Evolutionary conservation across 2,113 vertebrate genomes (phyloP), one percentile per base, ranked within the genome.

Genomic region (Bettongia penicillata): DNA sequence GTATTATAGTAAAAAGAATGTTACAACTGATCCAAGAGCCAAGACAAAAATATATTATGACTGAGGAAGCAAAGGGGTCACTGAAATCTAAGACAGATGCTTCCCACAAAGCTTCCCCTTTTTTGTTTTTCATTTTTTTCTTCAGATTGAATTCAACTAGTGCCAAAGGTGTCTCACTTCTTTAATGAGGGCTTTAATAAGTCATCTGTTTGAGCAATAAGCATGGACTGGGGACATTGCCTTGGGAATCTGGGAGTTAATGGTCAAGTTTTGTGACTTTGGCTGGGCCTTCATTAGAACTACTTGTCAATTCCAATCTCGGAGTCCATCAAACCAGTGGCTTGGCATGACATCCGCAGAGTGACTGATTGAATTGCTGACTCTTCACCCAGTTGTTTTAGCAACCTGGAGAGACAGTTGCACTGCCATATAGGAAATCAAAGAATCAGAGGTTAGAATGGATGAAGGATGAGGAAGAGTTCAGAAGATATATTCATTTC

Each of bases 171-270:
- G 97, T 93, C 96, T 96, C 37, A 22, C 68, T 77, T 77, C 37
- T 77, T 77, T 94, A 49, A 95, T 94, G 90, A 94, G 84, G 94
- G 93, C 61, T 95, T 96, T 95, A 97, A 95, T 90, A 19, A 95
- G 95, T 52, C 93, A 94, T 90, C 92, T 95, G 25, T 51, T 90
- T 26, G 93, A 97, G 92, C 95, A 95, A 95, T 97, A 96, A 96
- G 89, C 94, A 94, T 48, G 92, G 61, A 95, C 93, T 90, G 28
- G 93, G 57, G 94, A 93, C 55, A 96, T 96, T 97, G 97, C 93
- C 94, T 97, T 92, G 94, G 93, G 97, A 98, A 96, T 96, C 96
- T 98, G 96, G 93, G 92, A 97, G 91, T 94, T 97, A 97, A 96
- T 94, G 92, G 95, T 53, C 96, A 92, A 28, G 53, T 12, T 97